Conservation (phyloP, 2,113 vertebrate genomes). For the Centropus unirufus region DNA sequence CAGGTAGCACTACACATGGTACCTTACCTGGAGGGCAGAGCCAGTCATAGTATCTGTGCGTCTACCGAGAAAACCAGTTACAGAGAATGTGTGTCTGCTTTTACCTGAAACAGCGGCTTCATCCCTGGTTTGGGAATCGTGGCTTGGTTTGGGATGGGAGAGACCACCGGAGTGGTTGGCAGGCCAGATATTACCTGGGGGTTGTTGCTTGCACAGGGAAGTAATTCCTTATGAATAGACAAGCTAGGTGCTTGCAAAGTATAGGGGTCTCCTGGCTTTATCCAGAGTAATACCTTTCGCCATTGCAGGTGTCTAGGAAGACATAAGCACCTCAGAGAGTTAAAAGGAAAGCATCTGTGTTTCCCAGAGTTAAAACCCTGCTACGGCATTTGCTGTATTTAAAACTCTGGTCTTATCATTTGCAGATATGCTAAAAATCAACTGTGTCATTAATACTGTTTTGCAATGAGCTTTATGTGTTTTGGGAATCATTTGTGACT, state of each 20-base stretch:
- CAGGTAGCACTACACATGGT: background rate
- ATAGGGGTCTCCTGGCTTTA: background rate
- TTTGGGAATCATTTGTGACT: background rate
- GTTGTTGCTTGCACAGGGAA: background rate
- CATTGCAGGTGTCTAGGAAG: background rate
- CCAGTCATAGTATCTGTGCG: background rate
- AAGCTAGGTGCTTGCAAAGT: rapidly evolving
- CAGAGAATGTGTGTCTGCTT: background rate
- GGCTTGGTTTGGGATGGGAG: background rate
- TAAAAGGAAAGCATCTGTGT: background rate
- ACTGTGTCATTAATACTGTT: background rate
- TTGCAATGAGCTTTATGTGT: background rate
- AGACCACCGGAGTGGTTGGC: background rate
- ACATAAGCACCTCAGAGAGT: background rate
- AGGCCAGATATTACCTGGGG: background rate
- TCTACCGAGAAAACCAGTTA: background rate
- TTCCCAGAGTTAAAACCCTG: background rate
- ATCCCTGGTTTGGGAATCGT: background rate
- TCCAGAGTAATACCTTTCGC: background rate
- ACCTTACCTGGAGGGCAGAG: background rate
- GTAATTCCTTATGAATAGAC: background rate
- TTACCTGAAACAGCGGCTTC: background rate
- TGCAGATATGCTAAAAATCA: background rate
- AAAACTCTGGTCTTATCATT: background rate
- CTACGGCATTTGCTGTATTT: background rate